Percentiles rank a stretch among this genome's conserved stretches.
phyloP scores from a whole-genome alignment of 2,113 vertebrate genomes.

The Chunga burmeisteri region DNA sequence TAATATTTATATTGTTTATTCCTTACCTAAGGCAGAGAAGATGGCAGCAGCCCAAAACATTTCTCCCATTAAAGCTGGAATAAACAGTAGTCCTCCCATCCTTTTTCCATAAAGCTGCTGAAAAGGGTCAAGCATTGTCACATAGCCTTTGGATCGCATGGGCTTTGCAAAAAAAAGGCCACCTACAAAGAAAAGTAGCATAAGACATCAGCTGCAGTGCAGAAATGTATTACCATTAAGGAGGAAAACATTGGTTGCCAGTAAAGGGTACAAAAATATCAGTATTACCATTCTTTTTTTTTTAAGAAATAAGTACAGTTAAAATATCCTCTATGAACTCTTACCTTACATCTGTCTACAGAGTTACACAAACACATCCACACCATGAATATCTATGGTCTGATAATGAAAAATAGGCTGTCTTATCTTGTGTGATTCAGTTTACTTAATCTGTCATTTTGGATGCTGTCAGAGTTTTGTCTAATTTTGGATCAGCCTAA shows the following conservation, averaged over 20 bases:
- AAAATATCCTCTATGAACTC: background rate
- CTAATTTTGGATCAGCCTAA: background rate
- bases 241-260: background rate
- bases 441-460: background rate
- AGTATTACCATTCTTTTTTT: background rate
- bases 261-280: background rate
- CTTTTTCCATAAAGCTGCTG: constrained; percentile 95
- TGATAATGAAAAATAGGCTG: background rate
- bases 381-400: background rate
- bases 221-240: background rate
- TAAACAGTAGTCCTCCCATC: constrained; percentile 95
- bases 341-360: background rate
- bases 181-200: constrained; percentile 72
- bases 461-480: background rate
- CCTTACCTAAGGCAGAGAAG: constrained; percentile 92
- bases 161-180: constrained; percentile 98
- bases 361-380: background rate
- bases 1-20: background rate
- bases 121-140: constrained; percentile 98
- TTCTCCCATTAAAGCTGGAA: constrained; percentile 96
- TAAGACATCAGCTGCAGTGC: background rate
- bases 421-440: background rate
- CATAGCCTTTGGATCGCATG: constrained; percentile 93
- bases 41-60: constrained; percentile 99
- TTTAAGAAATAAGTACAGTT: background rate